Percentiles rank a stretch among this genome's conserved stretches.
Evolutionary conservation across 2,797 vertebrate genomes (phyloP).

Genomic region (Mormyrus proboscirostris): DNA sequence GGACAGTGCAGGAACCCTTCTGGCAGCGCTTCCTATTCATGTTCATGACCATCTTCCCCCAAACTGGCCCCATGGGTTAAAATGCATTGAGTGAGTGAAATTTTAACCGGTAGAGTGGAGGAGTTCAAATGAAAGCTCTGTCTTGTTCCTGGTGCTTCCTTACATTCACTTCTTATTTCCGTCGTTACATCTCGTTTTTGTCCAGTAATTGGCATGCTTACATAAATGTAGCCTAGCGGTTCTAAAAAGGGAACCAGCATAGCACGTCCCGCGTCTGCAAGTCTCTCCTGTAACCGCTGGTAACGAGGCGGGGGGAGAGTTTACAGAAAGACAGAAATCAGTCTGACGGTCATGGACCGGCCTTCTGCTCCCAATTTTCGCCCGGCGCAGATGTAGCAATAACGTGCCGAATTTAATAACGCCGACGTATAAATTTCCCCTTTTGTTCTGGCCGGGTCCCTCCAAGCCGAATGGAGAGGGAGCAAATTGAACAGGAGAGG

Average conservation of each 20-base stretch:
- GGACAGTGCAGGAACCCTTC: not conserved
- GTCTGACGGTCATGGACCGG: not conserved
- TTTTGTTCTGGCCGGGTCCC: not conserved
- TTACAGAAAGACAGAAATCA: not conserved
- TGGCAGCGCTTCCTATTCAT: not conserved
- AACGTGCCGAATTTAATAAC: not conserved
- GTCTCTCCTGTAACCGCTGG: not conserved
- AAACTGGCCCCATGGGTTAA: not conserved
- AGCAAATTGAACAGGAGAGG: slow-evolving; percentile 35
- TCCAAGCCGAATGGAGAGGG: not conserved
- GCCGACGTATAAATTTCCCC: not conserved
- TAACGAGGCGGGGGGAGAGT: not conserved
- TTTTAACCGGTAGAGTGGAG: not conserved
- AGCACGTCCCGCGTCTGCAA: not conserved
- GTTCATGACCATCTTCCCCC: not conserved
- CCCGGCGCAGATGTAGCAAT: not conserved
- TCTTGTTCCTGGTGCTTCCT: not conserved
- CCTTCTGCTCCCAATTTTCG: not conserved
- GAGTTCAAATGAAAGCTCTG: not conserved
- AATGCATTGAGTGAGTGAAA: not conserved
- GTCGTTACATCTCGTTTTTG: not conserved
- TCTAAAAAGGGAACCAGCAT: not conserved
- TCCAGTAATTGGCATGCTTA: not conserved
- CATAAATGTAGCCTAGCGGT: not conserved
- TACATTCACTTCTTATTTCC: not conserved